Evolutionary conservation across 92 coral and sea anemone genomes (phyloP), one percentile per base, ranked within the genome.

Genomic region (Epizoanthus illoricatus): DNA sequence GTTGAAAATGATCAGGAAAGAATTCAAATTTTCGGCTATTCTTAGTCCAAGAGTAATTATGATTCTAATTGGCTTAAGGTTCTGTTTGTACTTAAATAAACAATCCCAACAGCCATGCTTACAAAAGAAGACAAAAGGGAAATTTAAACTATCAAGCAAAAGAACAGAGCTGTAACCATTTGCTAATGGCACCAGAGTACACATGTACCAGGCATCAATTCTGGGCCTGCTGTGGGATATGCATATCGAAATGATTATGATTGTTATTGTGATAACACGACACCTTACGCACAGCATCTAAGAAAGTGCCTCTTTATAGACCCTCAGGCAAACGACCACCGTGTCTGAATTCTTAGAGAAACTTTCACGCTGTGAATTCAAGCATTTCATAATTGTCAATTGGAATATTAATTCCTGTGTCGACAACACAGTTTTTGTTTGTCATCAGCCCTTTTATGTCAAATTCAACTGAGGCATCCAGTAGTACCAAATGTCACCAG

Each of bases 21-120:
- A 62, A 78, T 78, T 78, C 82, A 78, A 63, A 43, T 63, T 78
- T 78, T 63, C 71, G 71, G 71, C 82, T 78, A 63, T 20, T 63
- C 59, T 23, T 63, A 78, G 67, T 52, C 71, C 33, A 63, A 9
- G 66, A 78, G 82, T 63, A 78, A 78, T 62, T 63, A 64, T 78
- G 55, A 78, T 63, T 78, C 60, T 78, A 78, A 78, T 78, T 63
- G 82, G 81, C 13, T 78, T 62, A 78, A 78, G 62, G 20, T 62
- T 63, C 71, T 78, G 72, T 78, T 78, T 78, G 82, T 78, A 40
- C 72, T 78, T 59, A 63, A 33, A 78, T 64, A 63, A 78, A 78
- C 72, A 78, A 58, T 42, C 45, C 71, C 59, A 42, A 78, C 71
- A 63, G 60, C 47, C 20, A 62, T 42, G 65, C 82, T 78, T 69